These are phyloP conservation scores for Malurus elegans DNA, from an alignment of 2,113 vertebrate species.

Conservation along the genomic window DNA sequence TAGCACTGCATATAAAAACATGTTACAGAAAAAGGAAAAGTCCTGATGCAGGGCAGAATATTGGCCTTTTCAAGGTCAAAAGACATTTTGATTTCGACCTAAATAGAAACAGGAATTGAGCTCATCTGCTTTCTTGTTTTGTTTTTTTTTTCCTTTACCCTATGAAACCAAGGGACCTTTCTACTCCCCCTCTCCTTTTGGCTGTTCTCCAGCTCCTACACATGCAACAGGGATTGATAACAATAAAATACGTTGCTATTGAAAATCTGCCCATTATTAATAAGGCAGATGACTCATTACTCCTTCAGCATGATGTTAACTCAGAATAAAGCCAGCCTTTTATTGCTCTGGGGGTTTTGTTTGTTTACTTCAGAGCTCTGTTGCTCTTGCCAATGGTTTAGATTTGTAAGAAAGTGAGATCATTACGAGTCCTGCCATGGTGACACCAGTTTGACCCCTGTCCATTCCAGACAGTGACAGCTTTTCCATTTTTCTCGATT, in stretches of 20 bases:
- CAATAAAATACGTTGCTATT: slow-evolving; percentile 27
- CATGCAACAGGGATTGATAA: neutral
- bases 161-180: neutral
- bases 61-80: neutral
- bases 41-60: neutral
- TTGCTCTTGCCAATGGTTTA: slow-evolving; percentile 18
- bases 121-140: neutral
- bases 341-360: neutral
- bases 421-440: neutral
- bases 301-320: slow-evolving; percentile 1
- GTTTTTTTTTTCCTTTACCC: neutral
- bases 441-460: neutral
- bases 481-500: slow-evolving; percentile 8
- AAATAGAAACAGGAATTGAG: neutral
- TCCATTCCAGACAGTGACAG: neutral
- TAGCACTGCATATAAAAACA: neutral
- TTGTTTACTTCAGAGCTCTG: slow-evolving; percentile 38
- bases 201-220: slow-evolving; percentile 14
- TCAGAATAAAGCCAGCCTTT: slow-evolving; percentile 8
- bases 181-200: neutral
- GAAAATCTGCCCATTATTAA: slow-evolving; percentile 48
- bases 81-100: neutral
- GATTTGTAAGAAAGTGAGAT: slow-evolving; percentile 20
- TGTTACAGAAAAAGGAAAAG: neutral
- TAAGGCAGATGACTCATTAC: slow-evolving; percentile 30